Conservation (phyloP, 2,888 invertebrate genomes). For the Luperina testacea region DNA sequence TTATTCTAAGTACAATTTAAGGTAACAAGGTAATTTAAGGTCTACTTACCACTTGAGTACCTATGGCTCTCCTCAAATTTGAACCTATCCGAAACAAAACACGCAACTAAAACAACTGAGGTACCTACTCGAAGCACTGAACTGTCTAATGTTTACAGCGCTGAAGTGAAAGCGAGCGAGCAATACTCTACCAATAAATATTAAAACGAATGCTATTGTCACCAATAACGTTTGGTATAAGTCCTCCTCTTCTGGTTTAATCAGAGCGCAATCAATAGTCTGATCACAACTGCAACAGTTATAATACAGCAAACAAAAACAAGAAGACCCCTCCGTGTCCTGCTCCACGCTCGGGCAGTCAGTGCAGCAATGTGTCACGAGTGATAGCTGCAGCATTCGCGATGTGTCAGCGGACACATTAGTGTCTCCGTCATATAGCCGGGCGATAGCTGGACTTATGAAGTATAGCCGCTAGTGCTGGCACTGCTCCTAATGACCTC, state of each 20-base stretch:
- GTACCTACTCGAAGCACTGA: not conserved
- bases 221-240: not conserved
- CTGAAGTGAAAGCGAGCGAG: conserved; percentile 3
- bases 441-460: conserved; percentile 50
- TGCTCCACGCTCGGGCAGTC: conserved; percentile 7
- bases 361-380: conserved; percentile 29
- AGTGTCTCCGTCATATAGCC: conserved; percentile 53
- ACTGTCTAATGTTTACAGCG: not conserved
- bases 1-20: too few species aligned
- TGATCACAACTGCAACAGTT: not conserved
- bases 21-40: too few species aligned
- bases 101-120: not conserved
- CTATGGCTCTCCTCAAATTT: not conserved
- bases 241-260: not conserved
- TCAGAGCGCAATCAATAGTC: not conserved
- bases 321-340: not conserved
- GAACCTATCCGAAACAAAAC: not conserved
- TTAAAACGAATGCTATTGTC: not conserved
- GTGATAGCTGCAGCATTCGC: conserved; percentile 43
- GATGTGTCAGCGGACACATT: conserved; percentile 56
- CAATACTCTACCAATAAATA: not conserved
- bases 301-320: not conserved
- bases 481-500: conserved; percentile 59
- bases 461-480: conserved; percentile 46
- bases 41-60: not conserved